Evolutionary conservation across 2,797 vertebrate species (phyloP).

Genomic region (Girardinus metallicus): DNA sequence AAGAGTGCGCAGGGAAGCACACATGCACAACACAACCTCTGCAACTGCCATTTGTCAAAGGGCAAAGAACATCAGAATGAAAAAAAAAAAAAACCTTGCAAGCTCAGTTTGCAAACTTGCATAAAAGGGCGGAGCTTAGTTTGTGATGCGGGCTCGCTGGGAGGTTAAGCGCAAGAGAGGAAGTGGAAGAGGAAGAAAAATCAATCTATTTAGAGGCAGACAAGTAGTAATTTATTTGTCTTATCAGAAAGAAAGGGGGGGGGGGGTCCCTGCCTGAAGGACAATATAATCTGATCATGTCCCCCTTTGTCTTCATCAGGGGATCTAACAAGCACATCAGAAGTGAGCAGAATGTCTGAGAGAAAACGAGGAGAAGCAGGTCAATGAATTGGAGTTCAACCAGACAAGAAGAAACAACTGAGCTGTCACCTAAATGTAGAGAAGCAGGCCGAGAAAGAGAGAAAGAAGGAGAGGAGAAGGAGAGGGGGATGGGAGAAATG

Average conservation of each 20-base stretch:
- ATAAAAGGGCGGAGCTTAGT: constrained; percentile 86
- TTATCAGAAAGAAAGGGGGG: constrained; percentile 27
- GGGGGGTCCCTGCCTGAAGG: constrained; percentile 30
- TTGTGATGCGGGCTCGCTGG: constrained; percentile 78
- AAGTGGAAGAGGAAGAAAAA: constrained; percentile 59
- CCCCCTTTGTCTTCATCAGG: constrained; percentile 35
- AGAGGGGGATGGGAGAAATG: constrained; percentile 28
- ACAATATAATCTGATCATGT: constrained; percentile 49
- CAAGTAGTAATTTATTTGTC: constrained; percentile 42
- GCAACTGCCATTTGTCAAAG: constrained; percentile 55
- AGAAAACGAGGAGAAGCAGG: constrained; percentile 38
- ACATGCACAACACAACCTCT: constrained; percentile 40
- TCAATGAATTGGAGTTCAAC: constrained; percentile 60
- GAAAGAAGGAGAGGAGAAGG: constrained; percentile 20
- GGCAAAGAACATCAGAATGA: constrained; percentile 25
- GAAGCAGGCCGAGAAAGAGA: constrained; percentile 15
- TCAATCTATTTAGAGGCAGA: constrained; percentile 41
- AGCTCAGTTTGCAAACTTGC: constrained; percentile 94
- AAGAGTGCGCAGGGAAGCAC: constrained; percentile 30
- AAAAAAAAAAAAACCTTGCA: constrained; percentile 66
- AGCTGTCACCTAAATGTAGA: constrained; percentile 25
- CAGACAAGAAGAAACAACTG: constrained; percentile 2
- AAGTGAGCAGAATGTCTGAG: constrained; percentile 36
- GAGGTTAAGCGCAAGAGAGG: constrained; percentile 74
- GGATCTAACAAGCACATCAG: constrained; percentile 44